Evolutionary conservation across 2,113 vertebrate genomes (phyloP).

Genomic region (Dinomys branickii): DNA sequence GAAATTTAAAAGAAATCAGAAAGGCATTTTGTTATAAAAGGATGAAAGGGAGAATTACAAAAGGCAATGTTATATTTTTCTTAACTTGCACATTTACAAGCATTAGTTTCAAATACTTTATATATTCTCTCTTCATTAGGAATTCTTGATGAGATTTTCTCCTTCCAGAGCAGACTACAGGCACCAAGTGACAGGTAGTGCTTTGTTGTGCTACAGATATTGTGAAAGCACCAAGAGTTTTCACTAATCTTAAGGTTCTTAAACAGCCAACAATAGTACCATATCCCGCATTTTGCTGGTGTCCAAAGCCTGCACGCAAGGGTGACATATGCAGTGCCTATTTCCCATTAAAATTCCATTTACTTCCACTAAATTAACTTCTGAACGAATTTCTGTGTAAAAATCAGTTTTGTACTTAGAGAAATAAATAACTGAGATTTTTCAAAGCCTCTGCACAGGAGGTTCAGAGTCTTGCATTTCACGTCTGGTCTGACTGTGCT

Average conservation of each 20-base stretch:
- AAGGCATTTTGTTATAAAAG: slow-evolving; percentile 26
- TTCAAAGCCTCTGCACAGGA: neutral
- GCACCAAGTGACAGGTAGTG: neutral
- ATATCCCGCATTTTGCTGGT: neutral
- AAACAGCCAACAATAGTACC: slow-evolving; percentile 14
- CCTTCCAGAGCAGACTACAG: neutral
- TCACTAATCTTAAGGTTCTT: slow-evolving; percentile 31
- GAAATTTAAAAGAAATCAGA: neutral
- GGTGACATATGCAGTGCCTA: neutral
- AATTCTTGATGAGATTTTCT: slow-evolving; percentile 2
- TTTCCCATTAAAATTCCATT: slow-evolving; percentile 50
- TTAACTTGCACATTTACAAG: neutral
- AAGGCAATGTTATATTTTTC: slow-evolving; percentile 20
- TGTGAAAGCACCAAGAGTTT: slow-evolving; percentile 1
- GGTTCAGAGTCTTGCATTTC: neutral
- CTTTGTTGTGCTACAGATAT: slow-evolving; percentile 7
- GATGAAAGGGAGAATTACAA: slow-evolving; percentile 2
- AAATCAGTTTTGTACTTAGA: neutral
- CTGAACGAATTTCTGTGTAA: slow-evolving; percentile 5
- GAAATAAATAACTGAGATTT: neutral
- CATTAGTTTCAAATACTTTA: slow-evolving; percentile 41
- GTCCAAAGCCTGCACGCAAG: neutral
- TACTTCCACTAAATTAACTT: slow-evolving; percentile 46
- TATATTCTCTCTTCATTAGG: neutral
- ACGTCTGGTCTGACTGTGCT: neutral